phyloP scores from a whole-genome alignment of 2,888 invertebrate species.

The Drosophila nigricruria region DNA sequence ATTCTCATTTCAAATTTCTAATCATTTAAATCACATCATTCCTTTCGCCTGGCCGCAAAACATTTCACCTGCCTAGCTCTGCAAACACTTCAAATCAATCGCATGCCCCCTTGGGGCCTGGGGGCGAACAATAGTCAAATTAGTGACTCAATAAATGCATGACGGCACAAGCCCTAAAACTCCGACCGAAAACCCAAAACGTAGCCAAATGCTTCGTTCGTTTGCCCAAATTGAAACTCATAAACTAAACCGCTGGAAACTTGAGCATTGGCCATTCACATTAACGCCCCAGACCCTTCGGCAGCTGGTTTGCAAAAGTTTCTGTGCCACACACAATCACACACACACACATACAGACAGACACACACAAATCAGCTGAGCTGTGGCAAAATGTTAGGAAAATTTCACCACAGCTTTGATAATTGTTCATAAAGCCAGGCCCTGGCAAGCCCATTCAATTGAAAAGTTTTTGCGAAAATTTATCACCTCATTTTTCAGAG shows the following conservation, averaged over 20 bases:
- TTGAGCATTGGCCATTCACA: constrained; percentile 41
- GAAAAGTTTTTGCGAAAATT: constrained; percentile 59
- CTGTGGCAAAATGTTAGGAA: constrained; percentile 26
- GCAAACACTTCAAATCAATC: constrained; percentile 25
- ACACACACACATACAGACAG: constrained; percentile 41
- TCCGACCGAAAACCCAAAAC: neutral
- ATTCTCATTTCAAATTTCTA: neutral
- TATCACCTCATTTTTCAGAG: constrained; percentile 69
- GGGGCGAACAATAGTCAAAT: constrained; percentile 49
- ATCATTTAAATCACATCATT: constrained; percentile 13
- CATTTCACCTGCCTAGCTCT: constrained; percentile 21
- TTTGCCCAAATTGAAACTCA: constrained; percentile 26
- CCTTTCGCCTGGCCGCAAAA: neutral
- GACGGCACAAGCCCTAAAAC: constrained; percentile 30
- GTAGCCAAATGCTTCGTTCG: neutral
- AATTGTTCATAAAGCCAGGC: constrained; percentile 55
- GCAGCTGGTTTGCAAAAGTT: constrained; percentile 49
- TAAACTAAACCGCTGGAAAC: constrained; percentile 43
- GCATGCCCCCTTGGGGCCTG: constrained; percentile 14
- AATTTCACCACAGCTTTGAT: constrained; percentile 58
- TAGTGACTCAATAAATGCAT: constrained; percentile 54
- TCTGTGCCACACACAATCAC: constrained; percentile 49
- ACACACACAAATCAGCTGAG: constrained; percentile 38
- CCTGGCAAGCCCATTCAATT: constrained; percentile 42
- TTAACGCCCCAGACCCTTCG: constrained; percentile 26